Evolutionary conservation across 2,797 vertebrate species (phyloP).

Genomic region (Enteromius thamalakanensis): DNA sequence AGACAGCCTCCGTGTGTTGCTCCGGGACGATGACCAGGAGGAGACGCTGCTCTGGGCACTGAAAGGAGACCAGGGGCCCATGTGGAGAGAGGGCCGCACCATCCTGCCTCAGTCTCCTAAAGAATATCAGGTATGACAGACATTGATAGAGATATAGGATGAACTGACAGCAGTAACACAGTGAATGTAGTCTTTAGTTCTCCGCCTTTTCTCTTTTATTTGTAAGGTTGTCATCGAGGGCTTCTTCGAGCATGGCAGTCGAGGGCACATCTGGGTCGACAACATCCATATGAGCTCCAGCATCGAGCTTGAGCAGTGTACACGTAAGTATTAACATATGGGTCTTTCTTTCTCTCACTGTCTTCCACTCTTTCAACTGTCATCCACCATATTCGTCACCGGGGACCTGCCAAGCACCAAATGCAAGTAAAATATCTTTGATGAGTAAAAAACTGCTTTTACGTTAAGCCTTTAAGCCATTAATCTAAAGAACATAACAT

Average conservation of each 20-base stretch:
- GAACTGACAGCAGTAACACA: neutral
- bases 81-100: slow-evolving; percentile 93
- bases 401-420: neutral
- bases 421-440: neutral
- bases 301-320: slow-evolving; percentile 88
- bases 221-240: slow-evolving; percentile 94
- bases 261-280: slow-evolving; percentile 90
- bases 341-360: neutral
- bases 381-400: neutral
- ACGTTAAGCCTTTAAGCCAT: neutral
- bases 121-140: slow-evolving; percentile 84
- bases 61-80: slow-evolving; percentile 86
- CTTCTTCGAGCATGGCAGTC: slow-evolving; percentile 84
- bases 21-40: slow-evolving; percentile 85
- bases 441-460: neutral
- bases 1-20: slow-evolving; percentile 84
- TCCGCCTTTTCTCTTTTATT: slow-evolving; percentile 25
- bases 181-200: neutral
- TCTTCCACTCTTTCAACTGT: neutral
- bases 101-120: slow-evolving; percentile 90
- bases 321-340: slow-evolving; percentile 80
- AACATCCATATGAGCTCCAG: slow-evolving; percentile 92
- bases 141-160: neutral
- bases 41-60: slow-evolving; percentile 89
- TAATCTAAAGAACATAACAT: no score